Evolutionary conservation across 2,888 invertebrate genomes (phyloP).

Genomic region (Globia sparganii): DNA sequence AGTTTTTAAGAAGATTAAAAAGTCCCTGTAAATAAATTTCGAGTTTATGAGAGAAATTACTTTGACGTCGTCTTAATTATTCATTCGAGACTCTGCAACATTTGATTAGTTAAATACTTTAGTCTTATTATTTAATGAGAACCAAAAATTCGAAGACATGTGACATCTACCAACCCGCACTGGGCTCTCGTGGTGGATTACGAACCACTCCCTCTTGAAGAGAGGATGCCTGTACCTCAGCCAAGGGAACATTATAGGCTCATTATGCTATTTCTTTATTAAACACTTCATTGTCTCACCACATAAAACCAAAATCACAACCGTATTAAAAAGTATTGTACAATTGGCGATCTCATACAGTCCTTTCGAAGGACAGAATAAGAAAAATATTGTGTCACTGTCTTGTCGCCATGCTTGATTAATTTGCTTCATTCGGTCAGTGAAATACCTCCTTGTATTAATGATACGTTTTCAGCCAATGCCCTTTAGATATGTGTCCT

Average conservation of each 20-base stretch:
- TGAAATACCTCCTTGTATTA: neutral
- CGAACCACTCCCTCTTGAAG: neutral
- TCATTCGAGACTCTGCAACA: neutral
- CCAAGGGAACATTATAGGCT: neutral
- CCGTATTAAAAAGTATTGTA: neutral
- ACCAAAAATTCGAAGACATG: neutral
- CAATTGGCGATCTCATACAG: neutral
- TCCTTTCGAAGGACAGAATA: neutral
- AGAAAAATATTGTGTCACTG: neutral
- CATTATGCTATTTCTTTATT: neutral
- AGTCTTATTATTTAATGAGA: neutral
- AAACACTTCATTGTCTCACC: neutral
- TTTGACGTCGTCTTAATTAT: slow-evolving; percentile 17
- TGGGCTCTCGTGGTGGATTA: neutral
- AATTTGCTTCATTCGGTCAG: neutral
- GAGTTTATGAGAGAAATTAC: slow-evolving; percentile 15
- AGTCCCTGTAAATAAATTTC: slow-evolving; percentile 47
- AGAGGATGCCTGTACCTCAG: neutral
- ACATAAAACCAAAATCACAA: neutral
- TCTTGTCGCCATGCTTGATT: neutral
- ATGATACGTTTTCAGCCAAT: neutral
- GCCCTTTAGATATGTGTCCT: neutral
- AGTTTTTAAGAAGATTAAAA: slow-evolving; percentile 55
- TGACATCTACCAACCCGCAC: neutral
- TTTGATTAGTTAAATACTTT: too few relatives aligned